Conservation (phyloP, 2,888 invertebrate genomes). For the Chorisops tibialis region DNA sequence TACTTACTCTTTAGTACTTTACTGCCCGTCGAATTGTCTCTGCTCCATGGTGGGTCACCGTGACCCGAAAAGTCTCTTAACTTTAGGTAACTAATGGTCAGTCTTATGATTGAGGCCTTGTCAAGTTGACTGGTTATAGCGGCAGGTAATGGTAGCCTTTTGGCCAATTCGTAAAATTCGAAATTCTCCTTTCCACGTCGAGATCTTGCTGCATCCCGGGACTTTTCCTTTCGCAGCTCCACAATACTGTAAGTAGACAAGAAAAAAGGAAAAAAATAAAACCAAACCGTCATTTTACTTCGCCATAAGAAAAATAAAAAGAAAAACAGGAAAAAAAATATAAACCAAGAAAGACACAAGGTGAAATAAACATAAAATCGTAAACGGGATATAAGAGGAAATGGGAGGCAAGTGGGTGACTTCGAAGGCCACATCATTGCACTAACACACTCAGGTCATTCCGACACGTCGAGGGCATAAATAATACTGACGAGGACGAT, state of each 20-base stretch:
- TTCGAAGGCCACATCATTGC: slow-evolving; percentile 8
- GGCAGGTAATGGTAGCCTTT: slow-evolving; percentile 86
- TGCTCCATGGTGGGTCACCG: slow-evolving; percentile 94
- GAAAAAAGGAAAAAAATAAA: slow-evolving; percentile 37
- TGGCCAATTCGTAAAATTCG: slow-evolving; percentile 94
- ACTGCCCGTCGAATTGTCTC: slow-evolving; percentile 73
- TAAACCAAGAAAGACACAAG: slow-evolving; percentile 5
- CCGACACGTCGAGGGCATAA: slow-evolving; percentile 29
- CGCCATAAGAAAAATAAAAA: not conserved
- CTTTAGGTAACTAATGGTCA: slow-evolving; percentile 94
- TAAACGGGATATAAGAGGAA: slow-evolving; percentile 10
- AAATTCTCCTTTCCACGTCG: slow-evolving; percentile 92
- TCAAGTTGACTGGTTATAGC: slow-evolving; percentile 93
- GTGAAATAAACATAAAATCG: slow-evolving; percentile 31
- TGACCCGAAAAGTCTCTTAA: slow-evolving; percentile 91
- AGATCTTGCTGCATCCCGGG: slow-evolving; percentile 87
- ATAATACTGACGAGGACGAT: slow-evolving; percentile 25
- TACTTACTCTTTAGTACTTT: slow-evolving; percentile 78
- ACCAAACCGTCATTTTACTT: slow-evolving; percentile 10
- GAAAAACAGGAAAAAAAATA: not conserved
- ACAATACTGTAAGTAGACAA: slow-evolving; percentile 71
- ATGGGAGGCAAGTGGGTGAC: not conserved
- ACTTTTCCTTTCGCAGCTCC: slow-evolving; percentile 90
- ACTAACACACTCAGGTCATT: slow-evolving; percentile 5
- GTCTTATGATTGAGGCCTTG: slow-evolving; percentile 93